A percentile compares a stretch with the other conserved stretches of the same genome.
These are phyloP conservation scores for Petromus typicus DNA, from an alignment of 2,113 vertebrate genomes.

Conservation along the genomic window DNA sequence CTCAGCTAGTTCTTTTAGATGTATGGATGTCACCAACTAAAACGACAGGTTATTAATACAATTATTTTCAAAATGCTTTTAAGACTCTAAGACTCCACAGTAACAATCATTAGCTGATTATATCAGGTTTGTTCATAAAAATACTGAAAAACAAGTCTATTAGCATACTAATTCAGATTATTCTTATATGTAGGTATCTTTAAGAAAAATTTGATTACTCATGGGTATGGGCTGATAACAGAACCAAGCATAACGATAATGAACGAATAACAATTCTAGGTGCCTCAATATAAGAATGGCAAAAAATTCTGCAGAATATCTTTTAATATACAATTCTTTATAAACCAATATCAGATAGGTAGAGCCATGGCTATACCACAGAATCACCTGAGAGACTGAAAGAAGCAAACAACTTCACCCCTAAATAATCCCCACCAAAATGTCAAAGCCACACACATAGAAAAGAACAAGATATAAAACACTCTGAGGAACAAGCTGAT, in stretches of 20 bases:
- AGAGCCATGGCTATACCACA: background rate
- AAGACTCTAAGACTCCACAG: background rate
- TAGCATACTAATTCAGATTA: constrained; percentile 18
- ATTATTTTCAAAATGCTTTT: background rate
- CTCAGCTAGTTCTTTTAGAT: background rate
- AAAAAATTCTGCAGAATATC: background rate
- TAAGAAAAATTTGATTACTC: constrained; percentile 14
- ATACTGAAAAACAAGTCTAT: background rate
- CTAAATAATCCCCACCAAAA: background rate
- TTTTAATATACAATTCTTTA: background rate
- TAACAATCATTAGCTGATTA: background rate
- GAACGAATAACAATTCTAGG: constrained; percentile 4
- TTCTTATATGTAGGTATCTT: background rate
- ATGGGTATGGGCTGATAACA: background rate
- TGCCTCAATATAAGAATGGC: background rate
- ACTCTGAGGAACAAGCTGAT: background rate
- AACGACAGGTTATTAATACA: background rate
- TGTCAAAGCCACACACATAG: background rate
- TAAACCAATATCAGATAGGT: background rate
- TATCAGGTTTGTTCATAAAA: background rate
- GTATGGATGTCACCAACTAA: background rate
- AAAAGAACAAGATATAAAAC: background rate
- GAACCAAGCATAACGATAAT: background rate
- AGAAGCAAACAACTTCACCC: background rate
- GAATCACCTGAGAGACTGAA: background rate